phyloP scores from a whole-genome alignment of 2,888 invertebrate species.

The Tinea semifulvella region DNA sequence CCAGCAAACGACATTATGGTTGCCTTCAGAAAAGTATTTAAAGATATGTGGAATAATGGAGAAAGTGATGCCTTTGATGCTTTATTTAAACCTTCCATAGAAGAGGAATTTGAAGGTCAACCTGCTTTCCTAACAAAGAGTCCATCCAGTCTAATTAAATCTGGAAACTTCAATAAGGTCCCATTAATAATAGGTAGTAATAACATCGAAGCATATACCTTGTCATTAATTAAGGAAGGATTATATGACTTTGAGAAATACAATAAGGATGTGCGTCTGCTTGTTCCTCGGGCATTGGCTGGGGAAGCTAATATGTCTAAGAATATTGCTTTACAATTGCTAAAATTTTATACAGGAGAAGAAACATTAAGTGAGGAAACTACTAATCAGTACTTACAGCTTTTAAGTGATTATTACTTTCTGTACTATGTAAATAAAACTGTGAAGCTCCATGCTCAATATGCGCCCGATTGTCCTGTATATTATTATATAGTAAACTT shows the following conservation, averaged over 20 bases:
- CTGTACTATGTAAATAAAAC: constrained; percentile 49
- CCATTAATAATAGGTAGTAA: constrained; percentile 54
- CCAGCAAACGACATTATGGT: constrained; percentile 35
- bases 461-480: constrained; percentile 37
- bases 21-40: constrained; percentile 22
- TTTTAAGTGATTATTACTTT: constrained; percentile 50
- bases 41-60: constrained; percentile 15
- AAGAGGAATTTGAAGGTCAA: constrained; percentile 51
- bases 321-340: constrained; percentile 39
- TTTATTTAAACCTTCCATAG: constrained; percentile 50
- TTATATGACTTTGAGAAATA: constrained; percentile 39
- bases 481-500: constrained; percentile 50
- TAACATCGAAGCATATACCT: constrained; percentile 40
- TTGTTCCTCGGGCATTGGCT: constrained; percentile 42
- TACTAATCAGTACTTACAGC: constrained; percentile 43
- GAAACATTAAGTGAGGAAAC: constrained; percentile 37
- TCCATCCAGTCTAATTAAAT: constrained; percentile 42
- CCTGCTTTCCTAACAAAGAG: constrained; percentile 48
- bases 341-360: constrained; percentile 45
- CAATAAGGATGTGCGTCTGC: constrained; percentile 36
- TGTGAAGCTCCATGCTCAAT: constrained; percentile 39
- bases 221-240: constrained; percentile 34
- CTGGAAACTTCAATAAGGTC: constrained; percentile 49
- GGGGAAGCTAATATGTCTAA: constrained; percentile 30
- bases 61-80: constrained; percentile 33